A percentile compares a stretch with the other conserved stretches of the same genome.
Evolutionary conservation across 2,113 vertebrate species (phyloP).

Genomic region (Ceyx melanurus): DNA sequence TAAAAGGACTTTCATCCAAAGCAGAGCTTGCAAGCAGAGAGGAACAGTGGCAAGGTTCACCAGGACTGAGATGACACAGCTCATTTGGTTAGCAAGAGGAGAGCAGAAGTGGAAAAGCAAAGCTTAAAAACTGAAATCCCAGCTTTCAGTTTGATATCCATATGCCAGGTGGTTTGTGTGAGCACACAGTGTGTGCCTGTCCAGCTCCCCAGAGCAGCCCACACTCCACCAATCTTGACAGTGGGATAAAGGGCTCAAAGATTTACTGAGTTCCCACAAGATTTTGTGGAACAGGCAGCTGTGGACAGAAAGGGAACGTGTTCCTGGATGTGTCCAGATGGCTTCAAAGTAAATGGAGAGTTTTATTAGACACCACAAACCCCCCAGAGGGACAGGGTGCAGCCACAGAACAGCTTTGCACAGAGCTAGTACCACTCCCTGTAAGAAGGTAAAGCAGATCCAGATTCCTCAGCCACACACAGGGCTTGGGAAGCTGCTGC

Average conservation of each 20-base stretch:
- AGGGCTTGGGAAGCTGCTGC: background rate
- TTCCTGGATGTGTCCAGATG: accelerated
- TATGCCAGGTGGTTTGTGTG: background rate
- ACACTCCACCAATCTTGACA: background rate
- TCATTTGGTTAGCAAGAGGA: background rate
- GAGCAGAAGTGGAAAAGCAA: background rate
- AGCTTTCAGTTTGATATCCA: background rate
- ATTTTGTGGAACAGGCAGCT: background rate
- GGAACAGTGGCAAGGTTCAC: background rate
- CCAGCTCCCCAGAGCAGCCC: background rate
- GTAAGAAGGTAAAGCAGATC: background rate
- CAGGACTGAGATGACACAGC: background rate
- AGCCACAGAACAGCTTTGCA: background rate
- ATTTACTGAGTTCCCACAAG: background rate
- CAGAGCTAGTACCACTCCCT: background rate
- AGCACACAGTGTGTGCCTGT: background rate
- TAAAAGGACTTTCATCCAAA: background rate
- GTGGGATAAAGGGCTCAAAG: background rate
- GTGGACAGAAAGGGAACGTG: background rate
- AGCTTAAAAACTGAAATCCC: background rate
- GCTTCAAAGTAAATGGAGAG: background rate
- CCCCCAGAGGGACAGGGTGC: accelerated
- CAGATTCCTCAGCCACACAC: background rate
- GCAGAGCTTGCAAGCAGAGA: background rate
- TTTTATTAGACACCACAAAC: background rate